A percentile compares a stretch with the other conserved stretches of the same genome.
Evolutionary conservation across 2,113 vertebrate species (phyloP).

Genomic region (Mastomys natalensis): DNA sequence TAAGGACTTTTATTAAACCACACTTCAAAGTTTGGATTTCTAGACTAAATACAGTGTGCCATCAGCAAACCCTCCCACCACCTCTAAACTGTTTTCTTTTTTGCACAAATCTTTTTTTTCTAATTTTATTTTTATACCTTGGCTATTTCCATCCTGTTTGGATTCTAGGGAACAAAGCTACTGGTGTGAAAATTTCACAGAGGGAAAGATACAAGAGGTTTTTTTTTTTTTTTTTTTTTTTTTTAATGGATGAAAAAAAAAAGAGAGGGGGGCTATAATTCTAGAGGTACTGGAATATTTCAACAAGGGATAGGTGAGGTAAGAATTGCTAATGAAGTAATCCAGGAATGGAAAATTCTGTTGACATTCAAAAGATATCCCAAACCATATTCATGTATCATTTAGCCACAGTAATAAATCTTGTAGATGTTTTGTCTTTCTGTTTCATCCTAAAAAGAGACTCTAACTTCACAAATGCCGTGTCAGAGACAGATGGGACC

Average conservation of each 20-base stretch:
- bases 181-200: constrained; percentile 62
- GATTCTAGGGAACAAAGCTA: constrained; percentile 28
- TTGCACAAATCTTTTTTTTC: neutral
- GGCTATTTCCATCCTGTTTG: constrained; percentile 20
- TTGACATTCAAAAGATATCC: constrained; percentile 62
- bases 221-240: constrained; percentile 34
- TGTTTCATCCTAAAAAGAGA: constrained; percentile 22
- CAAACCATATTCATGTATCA: constrained; percentile 64
- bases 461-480: constrained; percentile 50
- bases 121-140: neutral
- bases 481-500: constrained; percentile 18
- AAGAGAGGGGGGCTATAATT: neutral
- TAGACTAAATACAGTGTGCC: constrained; percentile 63
- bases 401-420: constrained; percentile 64
- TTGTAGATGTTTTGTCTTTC: constrained; percentile 62
- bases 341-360: constrained; percentile 54
- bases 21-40: constrained; percentile 68
- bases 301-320: constrained; percentile 39
- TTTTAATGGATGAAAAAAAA: neutral
- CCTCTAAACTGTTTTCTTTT: constrained; percentile 27
- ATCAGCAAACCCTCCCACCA: constrained; percentile 50
- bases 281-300: constrained; percentile 59
- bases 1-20: constrained; percentile 67
- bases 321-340: constrained; percentile 61
- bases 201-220: constrained; percentile 54